Evolutionary conservation across 1,140 invertebrate genomes (phyloP), one percentile per base, ranked within the genome.

Genomic region (Philotrypesis tridentata): DNA sequence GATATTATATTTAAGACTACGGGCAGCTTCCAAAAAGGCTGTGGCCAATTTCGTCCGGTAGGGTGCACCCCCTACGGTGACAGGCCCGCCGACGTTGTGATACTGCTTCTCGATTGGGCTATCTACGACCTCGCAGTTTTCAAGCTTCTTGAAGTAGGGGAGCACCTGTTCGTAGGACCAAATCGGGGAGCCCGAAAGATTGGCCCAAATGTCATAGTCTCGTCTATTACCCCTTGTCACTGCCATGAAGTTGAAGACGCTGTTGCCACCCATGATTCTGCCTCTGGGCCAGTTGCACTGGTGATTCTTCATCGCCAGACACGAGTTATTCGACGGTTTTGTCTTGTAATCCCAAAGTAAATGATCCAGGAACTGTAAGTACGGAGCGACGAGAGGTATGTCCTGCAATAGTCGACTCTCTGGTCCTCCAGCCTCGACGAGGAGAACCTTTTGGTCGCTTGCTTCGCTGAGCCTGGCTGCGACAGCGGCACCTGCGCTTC

Each of bases 361-460:
- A 1, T 31, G 2, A 5, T 70, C 17, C 5, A 8, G 8, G 5
- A 72, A 72, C 14, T 72, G 71, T 8, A 71, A 7, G 21, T 31
- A 37, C 21, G 21, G 8, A 65, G 21, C 31, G 2, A 76, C 43
- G n/a, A 80, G 72, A 17, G 95, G 96, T 63, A 96, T 94, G 85
- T 96, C 94, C 2, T 95, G 93, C 2, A 95, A 95, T 0, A 96
- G 96, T 14, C 9, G 14, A 0, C 96, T 96, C 88, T 96, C 96
- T 88, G 96, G 95, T 29, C 95, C 93, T 83, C 94, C 94, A 48
- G 93, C 93, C 89, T 94, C 93, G 31, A 94, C 72, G 33, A 94
- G 81, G 27, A 94, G 86, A 70, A 93, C 92, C 79, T 87, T 92
- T 87, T 89, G 90, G 72, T 92, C 81, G 17, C 82, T 83, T 21